Conservation (phyloP, 1,140 invertebrate species). For the Portunus trituberculatus region DNA sequence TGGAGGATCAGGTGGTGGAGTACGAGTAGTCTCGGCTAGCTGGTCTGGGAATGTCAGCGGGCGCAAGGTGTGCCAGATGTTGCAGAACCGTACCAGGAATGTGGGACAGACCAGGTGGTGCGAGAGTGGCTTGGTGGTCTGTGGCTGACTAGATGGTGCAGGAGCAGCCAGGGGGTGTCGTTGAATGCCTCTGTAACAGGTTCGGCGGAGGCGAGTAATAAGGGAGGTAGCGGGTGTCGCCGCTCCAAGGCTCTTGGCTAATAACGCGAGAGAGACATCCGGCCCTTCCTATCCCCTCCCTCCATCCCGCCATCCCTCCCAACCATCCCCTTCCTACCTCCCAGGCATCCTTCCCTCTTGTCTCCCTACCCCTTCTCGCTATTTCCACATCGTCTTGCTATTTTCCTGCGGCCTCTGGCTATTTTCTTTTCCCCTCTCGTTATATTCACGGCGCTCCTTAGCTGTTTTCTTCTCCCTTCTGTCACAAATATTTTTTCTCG, state of each 20-base stretch:
- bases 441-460: not conserved
- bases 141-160: slow-evolving; percentile 25
- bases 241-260: slow-evolving; percentile 19
- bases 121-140: not conserved
- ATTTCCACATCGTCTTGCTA: slow-evolving; percentile 1
- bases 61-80: not conserved
- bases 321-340: not conserved
- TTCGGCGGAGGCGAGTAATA: slow-evolving; percentile 36
- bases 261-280: slow-evolving; percentile 39
- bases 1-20: not conserved
- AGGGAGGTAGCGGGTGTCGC: slow-evolving; percentile 23
- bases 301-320: not conserved
- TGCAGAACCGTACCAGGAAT: not conserved
- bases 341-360: not conserved
- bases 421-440: not conserved
- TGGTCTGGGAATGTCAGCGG: slow-evolving; percentile 20
- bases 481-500: not conserved
- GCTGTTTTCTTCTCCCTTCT: not conserved
- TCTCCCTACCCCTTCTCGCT: not conserved
- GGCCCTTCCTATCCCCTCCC: not conserved
- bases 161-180: slow-evolving; percentile 19
- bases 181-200: not conserved
- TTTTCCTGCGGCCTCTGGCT: slow-evolving; percentile 8
- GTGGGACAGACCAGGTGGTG: slow-evolving; percentile 32
- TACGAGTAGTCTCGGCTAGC: not conserved